Evolutionary conservation across 2,888 invertebrate genomes (phyloP), one percentile per base, ranked within the genome.

Genomic region (Caenorhabditis macrosperma): DNA sequence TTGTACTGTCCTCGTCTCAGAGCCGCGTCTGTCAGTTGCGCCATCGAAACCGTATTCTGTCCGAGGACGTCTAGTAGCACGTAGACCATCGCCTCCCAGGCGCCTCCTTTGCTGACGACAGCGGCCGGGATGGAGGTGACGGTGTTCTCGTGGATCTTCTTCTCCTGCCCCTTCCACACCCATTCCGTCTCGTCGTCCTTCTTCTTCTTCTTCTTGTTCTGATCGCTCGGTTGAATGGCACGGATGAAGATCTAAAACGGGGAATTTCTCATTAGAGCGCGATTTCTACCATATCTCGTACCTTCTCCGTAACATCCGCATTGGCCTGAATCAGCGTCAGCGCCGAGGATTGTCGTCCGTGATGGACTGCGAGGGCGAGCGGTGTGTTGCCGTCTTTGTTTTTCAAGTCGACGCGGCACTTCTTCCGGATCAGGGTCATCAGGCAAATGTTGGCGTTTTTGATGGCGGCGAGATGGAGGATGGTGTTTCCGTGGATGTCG

Each of bases 31-130:
- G 66, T 69, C 17, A 84, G 48, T 55, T 80, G 79, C 17, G 77
- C 72, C 64, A 84, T 64, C 1, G 81, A 71, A 2, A 52, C 46
- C 3, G 74, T 57, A 35, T 80, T 80, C 60, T 78, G 91, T 88
- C 66, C 91, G 90, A 92, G 83, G 61, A 88, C 87, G 61, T 91
- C 91, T 28, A 92, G 82, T 83, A 92, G 91, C 80, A 92, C 90
- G 85, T 92, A 92, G 24, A 84, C 82, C 79, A 84, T 83, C 1
- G 84, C 78, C 63, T 82, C 82, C 84, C 84, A 84, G 24, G 69
- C 66, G 35, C 80, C 75, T n/a, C 79, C 82, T 20, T 80, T 81
- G 30, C 64, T 74, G 4, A 84, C 81, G 24, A 84, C 71, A 9
- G 82, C 61, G 2, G 81, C 81, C 10, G 81, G 81, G 33, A 84